These are phyloP conservation scores for Lathamus discolor DNA, from an alignment of 2,113 vertebrate genomes.

Conservation along the genomic window DNA sequence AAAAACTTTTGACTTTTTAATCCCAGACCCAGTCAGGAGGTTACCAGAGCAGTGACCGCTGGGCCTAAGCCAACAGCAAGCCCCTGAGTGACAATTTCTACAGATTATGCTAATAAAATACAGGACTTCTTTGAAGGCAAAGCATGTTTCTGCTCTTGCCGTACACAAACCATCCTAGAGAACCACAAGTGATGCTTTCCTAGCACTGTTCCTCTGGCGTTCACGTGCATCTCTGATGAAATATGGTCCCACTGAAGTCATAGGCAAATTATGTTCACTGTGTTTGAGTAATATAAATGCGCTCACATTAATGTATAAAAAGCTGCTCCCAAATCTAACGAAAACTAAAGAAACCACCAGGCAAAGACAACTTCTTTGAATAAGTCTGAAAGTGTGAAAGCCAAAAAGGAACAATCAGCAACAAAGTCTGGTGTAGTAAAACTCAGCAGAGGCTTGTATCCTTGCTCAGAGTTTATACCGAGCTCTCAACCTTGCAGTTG, in stretches of 20 bases:
- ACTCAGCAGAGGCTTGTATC: neutral
- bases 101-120: slow-evolving; percentile 36
- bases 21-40: slow-evolving; percentile 1
- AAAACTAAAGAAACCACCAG: neutral
- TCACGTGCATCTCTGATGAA: neutral
- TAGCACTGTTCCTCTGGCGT: neutral
- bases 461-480: neutral
- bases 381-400: neutral
- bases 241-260: neutral
- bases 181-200: neutral
- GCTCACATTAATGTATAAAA: rapidly evolving
- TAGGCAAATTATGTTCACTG: neutral
- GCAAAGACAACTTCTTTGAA: neutral
- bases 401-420: neutral
- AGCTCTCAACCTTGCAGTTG: neutral
- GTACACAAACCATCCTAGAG: neutral
- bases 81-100: slow-evolving; percentile 1
- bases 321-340: neutral
- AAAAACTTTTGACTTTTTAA: slow-evolving; percentile 47
- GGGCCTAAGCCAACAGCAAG: neutral
- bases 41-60: neutral
- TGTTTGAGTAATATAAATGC: neutral
- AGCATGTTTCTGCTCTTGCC: neutral
- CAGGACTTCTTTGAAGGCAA: neutral
- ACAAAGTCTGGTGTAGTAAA: neutral